Evolutionary conservation across 2,888 invertebrate genomes (phyloP).

Genomic region (Dasysyrphus tricinctus): DNA sequence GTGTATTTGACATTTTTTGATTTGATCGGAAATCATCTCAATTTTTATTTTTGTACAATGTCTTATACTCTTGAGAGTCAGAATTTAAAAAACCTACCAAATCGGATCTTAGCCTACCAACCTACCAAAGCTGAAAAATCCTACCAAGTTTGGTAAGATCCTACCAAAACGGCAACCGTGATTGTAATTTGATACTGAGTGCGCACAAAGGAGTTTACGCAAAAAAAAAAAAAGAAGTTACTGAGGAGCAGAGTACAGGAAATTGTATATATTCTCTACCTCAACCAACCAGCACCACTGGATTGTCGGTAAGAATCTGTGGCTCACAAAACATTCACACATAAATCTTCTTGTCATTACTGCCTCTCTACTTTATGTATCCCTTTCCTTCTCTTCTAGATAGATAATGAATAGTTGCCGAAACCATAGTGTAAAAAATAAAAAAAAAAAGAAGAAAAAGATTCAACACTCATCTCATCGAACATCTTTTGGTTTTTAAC

Average conservation of each 20-base stretch:
- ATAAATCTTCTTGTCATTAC: constrained; percentile 74
- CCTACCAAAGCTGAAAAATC: too few relatives aligned
- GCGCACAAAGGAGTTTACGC: constrained; percentile 65
- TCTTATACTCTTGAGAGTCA: too few relatives aligned
- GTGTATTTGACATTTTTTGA: too few relatives aligned
- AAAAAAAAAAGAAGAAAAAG: constrained; percentile 40
- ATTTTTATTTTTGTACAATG: too few relatives aligned
- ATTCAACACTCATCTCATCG: constrained; percentile 52
- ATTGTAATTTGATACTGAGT: constrained; percentile 68
- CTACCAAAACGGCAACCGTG: too few relatives aligned
- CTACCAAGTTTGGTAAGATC: too few relatives aligned
- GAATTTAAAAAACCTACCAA: too few relatives aligned
- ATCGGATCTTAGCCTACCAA: too few relatives aligned
- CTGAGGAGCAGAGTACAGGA: constrained; percentile 51
- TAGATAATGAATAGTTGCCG: constrained; percentile 75
- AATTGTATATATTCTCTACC: constrained; percentile 61
- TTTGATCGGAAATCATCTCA: too few relatives aligned
- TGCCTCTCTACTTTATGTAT: constrained; percentile 43
- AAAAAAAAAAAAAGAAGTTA: constrained; percentile 55
- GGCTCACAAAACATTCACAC: constrained; percentile 73
- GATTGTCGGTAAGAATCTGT: constrained; percentile 73
- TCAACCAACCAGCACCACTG: constrained; percentile 42
- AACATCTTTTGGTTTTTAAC: constrained; percentile 60
- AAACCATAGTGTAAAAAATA: constrained; percentile 47
- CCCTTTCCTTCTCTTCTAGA: constrained; percentile 50